Base-by-base conservation (phyloP, 1,140 invertebrate genomes). In the Belonocnema kinseyi region DNA sequence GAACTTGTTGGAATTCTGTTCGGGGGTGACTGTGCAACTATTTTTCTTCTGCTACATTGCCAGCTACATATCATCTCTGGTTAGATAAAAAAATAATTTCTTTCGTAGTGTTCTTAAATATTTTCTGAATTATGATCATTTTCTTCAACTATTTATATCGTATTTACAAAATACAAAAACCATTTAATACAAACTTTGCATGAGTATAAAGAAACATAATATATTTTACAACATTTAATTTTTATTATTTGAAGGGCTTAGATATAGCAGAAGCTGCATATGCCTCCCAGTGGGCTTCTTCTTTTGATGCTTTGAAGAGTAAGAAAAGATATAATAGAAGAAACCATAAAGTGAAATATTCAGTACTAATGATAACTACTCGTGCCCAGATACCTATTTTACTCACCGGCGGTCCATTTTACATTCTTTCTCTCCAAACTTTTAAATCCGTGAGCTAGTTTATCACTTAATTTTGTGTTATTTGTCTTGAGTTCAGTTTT, bases 341-440 rank as follows among this genome's bases (percentile, higher is more conserved):
- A 78, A 61, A 73, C 76, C 77, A 79, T 72, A 33, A 50, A 72
- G 10, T 88, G 8, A 83, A 84, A 73, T 82, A 80, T 74, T 77
- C 80, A 13, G 74, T 90, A 16, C 72, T 72, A 58, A 82, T 87
- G 11, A 82, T 89, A 66, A 88, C 85, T 14, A 13, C 87, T 40
- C 82, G 84, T 21, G 78, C 87, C 17, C 87, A 90, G 78, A 84
- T 78, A 76, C 87, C 89, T 3, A 81, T 90, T 77, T 77, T 83
- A 61, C 81, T 89, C 16, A 88, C 85, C 0, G 90, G 88, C 3
- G 90, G 90, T 19, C 88, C 84, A 21, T 91, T 91, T 78, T 90
- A 90, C 73, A 73, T 80, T 19, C 85, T 91, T 77, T 90, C 90
- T 8, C 77, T 89, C 12, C 79, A 86, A 74, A 91, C 89, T 51